Base-by-base conservation (phyloP, 1,140 invertebrate species). In the Drosophila nannoptera region DNA sequence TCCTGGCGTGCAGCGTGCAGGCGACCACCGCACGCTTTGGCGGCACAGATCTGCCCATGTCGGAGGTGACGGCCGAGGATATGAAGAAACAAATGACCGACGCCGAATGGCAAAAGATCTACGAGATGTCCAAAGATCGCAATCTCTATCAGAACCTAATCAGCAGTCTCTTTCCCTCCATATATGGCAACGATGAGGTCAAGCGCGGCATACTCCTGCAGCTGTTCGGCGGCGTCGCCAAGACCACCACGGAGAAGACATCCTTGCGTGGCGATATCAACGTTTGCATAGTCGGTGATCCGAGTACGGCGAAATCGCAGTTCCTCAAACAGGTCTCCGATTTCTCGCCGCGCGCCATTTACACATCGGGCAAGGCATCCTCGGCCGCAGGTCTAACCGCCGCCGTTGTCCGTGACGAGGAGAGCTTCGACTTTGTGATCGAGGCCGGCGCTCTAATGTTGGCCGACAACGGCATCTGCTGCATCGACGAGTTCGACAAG, bases 401-500 rank as follows among this genome's bases (percentile, higher is more conserved):
- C 8, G 98, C 98, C 49, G 98, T 99, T 14, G 97, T 99, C 0
- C 92, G 95, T 89, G 99, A 99, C 89, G 98, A 99, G 90, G 99
- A 99, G 90, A 97, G 97, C 5, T 94, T 95, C 58, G 98, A 99
- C 90, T 99, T 99, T 91, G 98, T 99, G 2, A 99, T 99, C 64
- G 99, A 99, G 92, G 99, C 98, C 16, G 99, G 99, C 43, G 99
- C 99, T 4, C 90, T 99, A 4, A 99, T 99, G 98, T 92, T 99
- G 77, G 98, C 98, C 0, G 98, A 99, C 90, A 99, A 99, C 90
- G 98, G 99, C 11, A 96, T 99, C 32, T 99, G 98, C 90, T 99
- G 98, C 89, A 99, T 99, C 77, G 98, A 99, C 89, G 98, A 99
- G 91, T 99, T 99, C 91, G 99, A 99, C 88, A 99, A 99, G 92